phyloP scores from a whole-genome alignment of 2,888 invertebrate genomes.

The Cetonia aurata region DNA sequence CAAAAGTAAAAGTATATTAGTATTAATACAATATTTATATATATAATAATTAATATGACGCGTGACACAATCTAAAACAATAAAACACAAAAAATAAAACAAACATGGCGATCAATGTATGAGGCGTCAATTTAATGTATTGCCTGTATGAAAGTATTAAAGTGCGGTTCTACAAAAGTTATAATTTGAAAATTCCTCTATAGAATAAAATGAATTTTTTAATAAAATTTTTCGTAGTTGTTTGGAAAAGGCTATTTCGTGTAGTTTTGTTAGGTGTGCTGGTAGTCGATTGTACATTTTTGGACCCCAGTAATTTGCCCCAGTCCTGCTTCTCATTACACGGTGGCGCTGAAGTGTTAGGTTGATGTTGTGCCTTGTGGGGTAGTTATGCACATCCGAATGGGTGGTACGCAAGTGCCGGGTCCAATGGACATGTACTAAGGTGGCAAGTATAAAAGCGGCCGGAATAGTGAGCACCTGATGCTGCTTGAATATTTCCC shows the following conservation, averaged over 20 bases:
- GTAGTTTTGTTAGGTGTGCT: background rate
- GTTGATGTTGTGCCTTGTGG: background rate
- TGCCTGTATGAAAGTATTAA: no score
- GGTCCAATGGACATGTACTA: background rate
- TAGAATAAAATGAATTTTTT: background rate
- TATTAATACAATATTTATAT: no score
- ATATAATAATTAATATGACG: no score
- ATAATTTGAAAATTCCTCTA: slow-evolving; percentile 1
- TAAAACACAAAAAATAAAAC: no score
- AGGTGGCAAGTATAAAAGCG: background rate
- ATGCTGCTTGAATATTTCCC: background rate
- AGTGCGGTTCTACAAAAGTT: background rate
- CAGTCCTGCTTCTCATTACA: background rate
- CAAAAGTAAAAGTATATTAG: no score
- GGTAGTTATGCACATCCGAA: background rate
- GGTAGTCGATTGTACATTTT: background rate
- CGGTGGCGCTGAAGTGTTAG: background rate
- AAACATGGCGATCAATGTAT: no score
- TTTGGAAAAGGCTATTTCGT: background rate
- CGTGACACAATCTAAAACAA: no score
- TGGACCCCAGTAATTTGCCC: background rate
- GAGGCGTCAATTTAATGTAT: no score
- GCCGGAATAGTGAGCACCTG: background rate
- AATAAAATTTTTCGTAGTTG: background rate
- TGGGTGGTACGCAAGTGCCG: background rate